Conservation (phyloP, 2,113 vertebrate genomes). For the Eretmochelys imbricata region DNA sequence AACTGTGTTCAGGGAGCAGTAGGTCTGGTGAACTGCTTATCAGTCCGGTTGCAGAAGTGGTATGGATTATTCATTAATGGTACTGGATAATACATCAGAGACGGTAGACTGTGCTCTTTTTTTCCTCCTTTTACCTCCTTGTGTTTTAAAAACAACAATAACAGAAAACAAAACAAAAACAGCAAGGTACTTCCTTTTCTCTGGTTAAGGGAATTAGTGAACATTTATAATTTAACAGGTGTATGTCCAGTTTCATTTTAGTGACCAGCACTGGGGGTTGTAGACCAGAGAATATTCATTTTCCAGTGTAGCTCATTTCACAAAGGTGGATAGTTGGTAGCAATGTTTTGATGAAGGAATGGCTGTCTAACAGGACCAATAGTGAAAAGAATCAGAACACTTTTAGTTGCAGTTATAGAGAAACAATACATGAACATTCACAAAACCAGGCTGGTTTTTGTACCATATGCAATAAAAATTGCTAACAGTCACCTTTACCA, state of each 20-base stretch:
- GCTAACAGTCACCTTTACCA: neutral
- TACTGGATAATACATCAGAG: neutral
- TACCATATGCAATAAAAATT: neutral
- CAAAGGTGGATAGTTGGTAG: neutral
- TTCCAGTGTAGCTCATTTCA: neutral
- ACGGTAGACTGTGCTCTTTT: neutral
- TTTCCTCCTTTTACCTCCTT: neutral
- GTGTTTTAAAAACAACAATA: neutral
- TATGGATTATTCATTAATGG: neutral
- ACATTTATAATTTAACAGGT: neutral
- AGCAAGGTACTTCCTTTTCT: neutral
- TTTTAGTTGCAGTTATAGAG: neutral
- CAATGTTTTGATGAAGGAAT: fast-evolving
- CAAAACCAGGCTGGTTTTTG: slow-evolving; percentile 26
- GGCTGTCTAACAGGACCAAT: neutral
- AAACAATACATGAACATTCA: neutral
- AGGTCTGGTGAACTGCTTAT: neutral
- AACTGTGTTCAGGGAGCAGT: neutral
- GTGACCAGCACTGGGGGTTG: neutral
- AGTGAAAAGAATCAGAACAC: neutral
- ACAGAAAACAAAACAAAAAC: neutral
- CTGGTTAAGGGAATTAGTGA: neutral
- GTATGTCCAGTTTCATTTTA: neutral
- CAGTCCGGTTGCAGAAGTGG: neutral
- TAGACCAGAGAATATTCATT: neutral